Percentiles rank a stretch among this genome's conserved stretches.
phyloP scores from a whole-genome alignment of 2,113 vertebrate genomes.

The Brachypodius melanocephalos region DNA sequence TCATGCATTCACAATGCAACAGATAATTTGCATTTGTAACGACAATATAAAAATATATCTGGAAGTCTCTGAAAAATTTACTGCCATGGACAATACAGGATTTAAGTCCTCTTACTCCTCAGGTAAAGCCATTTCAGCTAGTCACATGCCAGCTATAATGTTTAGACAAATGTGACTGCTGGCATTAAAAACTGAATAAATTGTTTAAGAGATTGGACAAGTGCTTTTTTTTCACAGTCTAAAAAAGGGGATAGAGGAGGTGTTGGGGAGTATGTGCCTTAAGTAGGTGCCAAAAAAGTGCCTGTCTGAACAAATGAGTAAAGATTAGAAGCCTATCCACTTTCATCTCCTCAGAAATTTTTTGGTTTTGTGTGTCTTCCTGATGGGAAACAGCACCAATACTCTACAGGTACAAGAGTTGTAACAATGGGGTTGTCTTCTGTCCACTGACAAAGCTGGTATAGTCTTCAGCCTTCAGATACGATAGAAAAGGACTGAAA shows the following conservation, averaged over 20 bases:
- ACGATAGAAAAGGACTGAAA: background rate
- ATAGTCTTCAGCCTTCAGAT: background rate
- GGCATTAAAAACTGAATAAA: background rate
- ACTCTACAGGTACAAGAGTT: background rate
- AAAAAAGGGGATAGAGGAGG: background rate
- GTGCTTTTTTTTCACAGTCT: background rate
- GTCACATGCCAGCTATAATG: background rate
- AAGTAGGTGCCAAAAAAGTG: background rate
- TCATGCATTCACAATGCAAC: background rate
- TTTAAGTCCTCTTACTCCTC: background rate
- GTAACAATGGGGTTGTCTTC: background rate
- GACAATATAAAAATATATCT: accelerated
- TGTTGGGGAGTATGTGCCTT: background rate
- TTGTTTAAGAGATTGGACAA: background rate
- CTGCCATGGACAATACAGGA: background rate
- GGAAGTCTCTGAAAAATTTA: background rate
- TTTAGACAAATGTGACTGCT: background rate
- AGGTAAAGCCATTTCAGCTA: background rate
- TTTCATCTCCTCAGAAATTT: background rate
- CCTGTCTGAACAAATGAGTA: background rate
- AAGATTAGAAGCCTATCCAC: background rate
- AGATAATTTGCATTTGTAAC: background rate
- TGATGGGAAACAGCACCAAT: background rate
- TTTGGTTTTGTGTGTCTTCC: background rate
- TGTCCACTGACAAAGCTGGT: background rate